Conservation (phyloP, 2,113 vertebrate genomes). For the Steatornis caripensis region DNA sequence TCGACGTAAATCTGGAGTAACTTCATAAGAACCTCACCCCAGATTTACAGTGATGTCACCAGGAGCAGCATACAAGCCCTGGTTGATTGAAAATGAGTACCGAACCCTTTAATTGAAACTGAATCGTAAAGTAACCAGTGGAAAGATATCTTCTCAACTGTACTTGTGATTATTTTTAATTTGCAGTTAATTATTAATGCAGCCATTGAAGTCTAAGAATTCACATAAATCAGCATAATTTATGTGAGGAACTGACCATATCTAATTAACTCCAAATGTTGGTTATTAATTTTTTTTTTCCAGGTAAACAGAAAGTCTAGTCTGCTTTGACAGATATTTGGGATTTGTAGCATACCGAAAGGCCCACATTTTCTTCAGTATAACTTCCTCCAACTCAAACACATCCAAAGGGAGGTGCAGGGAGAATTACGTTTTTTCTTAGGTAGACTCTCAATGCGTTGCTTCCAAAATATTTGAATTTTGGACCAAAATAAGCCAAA, state of each 20-base stretch:
- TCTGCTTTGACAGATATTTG: neutral
- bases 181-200: conserved; percentile 27
- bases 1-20: conserved; percentile 14
- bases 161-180: conserved; percentile 11
- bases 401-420: neutral
- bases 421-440: neutral
- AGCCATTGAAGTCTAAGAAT: neutral
- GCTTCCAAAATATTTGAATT: neutral
- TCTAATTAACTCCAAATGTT: neutral
- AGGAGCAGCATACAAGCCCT: neutral
- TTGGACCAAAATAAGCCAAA: neutral
- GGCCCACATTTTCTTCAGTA: neutral
- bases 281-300: neutral
- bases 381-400: neutral
- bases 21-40: neutral
- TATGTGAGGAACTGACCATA: neutral
- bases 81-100: neutral
- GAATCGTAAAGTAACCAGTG: neutral
- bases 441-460: neutral
- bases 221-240: conserved; percentile 20
- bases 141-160: neutral
- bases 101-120: neutral
- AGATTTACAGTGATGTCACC: conserved; percentile 31
- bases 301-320: neutral
- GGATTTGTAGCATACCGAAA: neutral